Evolutionary conservation across 2,888 invertebrate genomes (phyloP), one percentile per base, ranked within the genome.

Genomic region (Priocnemis perturbator): DNA sequence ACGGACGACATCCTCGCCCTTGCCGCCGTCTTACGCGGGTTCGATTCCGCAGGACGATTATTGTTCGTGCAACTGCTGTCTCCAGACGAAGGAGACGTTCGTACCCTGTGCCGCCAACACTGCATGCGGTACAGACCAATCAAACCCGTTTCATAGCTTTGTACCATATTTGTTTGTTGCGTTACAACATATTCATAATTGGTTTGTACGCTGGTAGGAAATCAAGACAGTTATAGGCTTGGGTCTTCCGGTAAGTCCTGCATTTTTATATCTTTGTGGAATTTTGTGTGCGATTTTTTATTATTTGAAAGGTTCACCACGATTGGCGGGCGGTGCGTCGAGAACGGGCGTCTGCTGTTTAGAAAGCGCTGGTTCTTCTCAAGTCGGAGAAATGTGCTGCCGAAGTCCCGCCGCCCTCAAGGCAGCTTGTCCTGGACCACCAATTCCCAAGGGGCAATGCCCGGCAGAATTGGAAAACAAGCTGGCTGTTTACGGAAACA

Each of bases 381-480:
- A 74, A 70, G 75, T 70, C 21, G 67, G 69, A 9, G 68, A 76
- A 0, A 86, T 86, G 85, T 82, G 77, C 56, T 84, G 82, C 44
- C 74, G 78, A 55, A 79, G 76, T 76, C 83, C 83, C 3, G 71
- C 74, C 9, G 53, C 62, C 17, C 66, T 23, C 37, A 82, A 82
- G 37, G 21, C 55, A 23, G 61, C 76, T 0, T 75, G 71, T 30
- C 64, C 79, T 4, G 67, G 60, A 11, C 50, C 50, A 50, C 3
- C 17, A n/a, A 60, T 72, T 4, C 62, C 69, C 5, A 77, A 79
- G 7, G 89, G 87, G 11, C 68, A 83, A 0, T 91, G 91, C 77
- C 90, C 91, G 1, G 90, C 90, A 0, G 90, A 90, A 58, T 82
- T 90, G 48, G 89, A 90, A 64, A 81, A 86, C 58, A 87, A 90